These are phyloP conservation scores for Lordiphosa clarofinis DNA, from an alignment of 1,140 invertebrate species.

Conservation along the genomic window DNA sequence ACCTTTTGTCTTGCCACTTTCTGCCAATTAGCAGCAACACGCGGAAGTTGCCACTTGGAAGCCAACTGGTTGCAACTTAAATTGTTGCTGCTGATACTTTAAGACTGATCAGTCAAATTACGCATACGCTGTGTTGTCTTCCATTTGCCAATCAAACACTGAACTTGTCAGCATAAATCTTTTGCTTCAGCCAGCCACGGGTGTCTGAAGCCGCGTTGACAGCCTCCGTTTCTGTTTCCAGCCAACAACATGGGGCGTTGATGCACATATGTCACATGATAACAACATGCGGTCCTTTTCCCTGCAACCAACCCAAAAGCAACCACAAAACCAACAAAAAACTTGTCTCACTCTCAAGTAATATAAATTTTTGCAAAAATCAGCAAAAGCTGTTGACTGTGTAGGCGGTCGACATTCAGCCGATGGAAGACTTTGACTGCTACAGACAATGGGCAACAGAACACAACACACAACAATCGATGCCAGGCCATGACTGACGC, in stretches of 20 bases:
- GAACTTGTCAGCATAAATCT: slow-evolving; percentile 67
- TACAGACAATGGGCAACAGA: slow-evolving; percentile 44
- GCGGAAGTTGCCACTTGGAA: slow-evolving; percentile 58
- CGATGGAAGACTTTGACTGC: slow-evolving; percentile 11
- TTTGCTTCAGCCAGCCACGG: slow-evolving; percentile 21
- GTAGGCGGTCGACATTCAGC: slow-evolving; percentile 55
- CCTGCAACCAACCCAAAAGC: slow-evolving; percentile 16
- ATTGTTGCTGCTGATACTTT: slow-evolving; percentile 43
- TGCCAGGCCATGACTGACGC: slow-evolving; percentile 48
- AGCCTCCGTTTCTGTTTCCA: slow-evolving; percentile 31
- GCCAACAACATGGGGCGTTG: slow-evolving; percentile 65
- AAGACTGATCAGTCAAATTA: slow-evolving; percentile 72
- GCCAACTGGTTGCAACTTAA: slow-evolving; percentile 27
- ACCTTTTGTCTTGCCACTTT: slow-evolving; percentile 26
- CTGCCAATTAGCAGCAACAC: slow-evolving; percentile 71
- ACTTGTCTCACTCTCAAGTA: slow-evolving; percentile 20
- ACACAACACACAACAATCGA: slow-evolving; percentile 17
- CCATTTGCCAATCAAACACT: slow-evolving; percentile 71
- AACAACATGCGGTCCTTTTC: slow-evolving; percentile 67
- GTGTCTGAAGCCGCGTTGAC: slow-evolving; percentile 53
- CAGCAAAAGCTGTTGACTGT: slow-evolving; percentile 46
- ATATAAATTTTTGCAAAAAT: slow-evolving; percentile 76
- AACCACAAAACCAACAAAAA: slow-evolving; percentile 9
- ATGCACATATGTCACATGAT: slow-evolving; percentile 77
- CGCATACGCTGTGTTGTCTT: slow-evolving; percentile 60